A percentile compares a stretch with the other conserved stretches of the same genome.
Conservation (phyloP, 1,140 invertebrate species). For the Eupristina koningsbergeri region DNA sequence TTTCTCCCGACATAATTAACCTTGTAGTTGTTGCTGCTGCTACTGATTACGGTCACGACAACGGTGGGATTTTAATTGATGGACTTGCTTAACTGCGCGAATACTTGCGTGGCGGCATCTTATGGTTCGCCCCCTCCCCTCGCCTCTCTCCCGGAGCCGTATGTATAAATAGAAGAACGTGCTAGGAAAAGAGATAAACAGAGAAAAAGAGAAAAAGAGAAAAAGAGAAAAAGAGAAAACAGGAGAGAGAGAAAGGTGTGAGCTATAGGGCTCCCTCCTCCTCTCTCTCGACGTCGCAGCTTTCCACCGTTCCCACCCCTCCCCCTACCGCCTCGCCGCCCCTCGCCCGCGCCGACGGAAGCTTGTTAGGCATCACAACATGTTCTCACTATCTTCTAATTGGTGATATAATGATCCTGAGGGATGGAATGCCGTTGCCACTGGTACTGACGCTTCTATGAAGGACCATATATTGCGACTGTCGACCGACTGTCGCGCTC, state of each 20-base stretch:
- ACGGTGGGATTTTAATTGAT: slow-evolving; percentile 32
- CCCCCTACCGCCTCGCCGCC: slow-evolving; percentile 49
- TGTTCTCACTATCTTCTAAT: slow-evolving; percentile 73
- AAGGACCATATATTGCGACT: background rate
- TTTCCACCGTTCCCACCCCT: background rate
- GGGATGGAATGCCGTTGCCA: slow-evolving; percentile 70
- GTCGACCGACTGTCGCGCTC: slow-evolving; percentile 36
- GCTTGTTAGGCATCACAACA: slow-evolving; percentile 73
- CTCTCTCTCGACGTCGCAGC: background rate
- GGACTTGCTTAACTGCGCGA: slow-evolving; percentile 10
- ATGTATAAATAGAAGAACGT: background rate
- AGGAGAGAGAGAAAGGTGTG: no score
- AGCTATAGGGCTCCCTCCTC: no score
- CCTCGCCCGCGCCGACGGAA: slow-evolving; percentile 66
- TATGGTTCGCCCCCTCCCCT: background rate
- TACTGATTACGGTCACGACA: background rate
- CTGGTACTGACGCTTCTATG: slow-evolving; percentile 51
- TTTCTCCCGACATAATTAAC: slow-evolving; percentile 36
- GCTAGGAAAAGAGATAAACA: background rate
- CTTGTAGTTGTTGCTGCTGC: background rate
- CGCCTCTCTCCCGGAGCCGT: background rate
- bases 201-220: no score
- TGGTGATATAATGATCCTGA: slow-evolving; percentile 75
- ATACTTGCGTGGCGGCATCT: slow-evolving; percentile 13
- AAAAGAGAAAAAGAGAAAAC: no score